These are phyloP conservation scores for Melolontha melolontha DNA, from an alignment of 2,888 invertebrate species.

Conservation along the genomic window DNA sequence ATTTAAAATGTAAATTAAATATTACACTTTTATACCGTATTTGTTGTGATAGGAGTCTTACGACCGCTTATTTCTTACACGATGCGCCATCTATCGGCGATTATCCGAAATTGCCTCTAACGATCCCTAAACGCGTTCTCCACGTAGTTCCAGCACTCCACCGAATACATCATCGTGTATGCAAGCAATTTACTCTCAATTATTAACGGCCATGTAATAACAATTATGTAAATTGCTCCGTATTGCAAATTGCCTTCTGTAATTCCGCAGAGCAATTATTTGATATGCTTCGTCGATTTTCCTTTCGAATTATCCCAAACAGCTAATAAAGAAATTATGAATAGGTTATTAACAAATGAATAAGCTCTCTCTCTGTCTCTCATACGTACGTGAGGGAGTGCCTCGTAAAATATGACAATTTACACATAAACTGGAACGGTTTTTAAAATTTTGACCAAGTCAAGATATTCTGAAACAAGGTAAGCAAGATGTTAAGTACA, in stretches of 20 bases:
- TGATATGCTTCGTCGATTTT: constrained; percentile 36
- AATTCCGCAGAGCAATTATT: constrained; percentile 28
- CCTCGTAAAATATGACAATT: neutral
- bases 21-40: too few species aligned
- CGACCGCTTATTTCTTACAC: too few species aligned
- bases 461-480: too few species aligned
- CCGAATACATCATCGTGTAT: neutral
- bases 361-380: constrained; percentile 3
- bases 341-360: constrained; percentile 33
- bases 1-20: too few species aligned
- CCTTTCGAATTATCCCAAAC: constrained; percentile 34
- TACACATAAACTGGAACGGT: neutral
- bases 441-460: constrained; percentile 7
- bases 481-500: too few species aligned
- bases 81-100: too few species aligned
- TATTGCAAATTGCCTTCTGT: constrained; percentile 28
- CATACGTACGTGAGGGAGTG: neutral
- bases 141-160: too few species aligned
- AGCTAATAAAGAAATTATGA: constrained; percentile 36
- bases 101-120: too few species aligned
- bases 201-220: constrained; percentile 33
- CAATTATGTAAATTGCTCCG: constrained; percentile 30
- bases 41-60: too few species aligned
- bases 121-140: too few species aligned
- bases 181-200: constrained; percentile 16